Conservation (phyloP, 2,888 invertebrate genomes). For the Diarsia rubi region DNA sequence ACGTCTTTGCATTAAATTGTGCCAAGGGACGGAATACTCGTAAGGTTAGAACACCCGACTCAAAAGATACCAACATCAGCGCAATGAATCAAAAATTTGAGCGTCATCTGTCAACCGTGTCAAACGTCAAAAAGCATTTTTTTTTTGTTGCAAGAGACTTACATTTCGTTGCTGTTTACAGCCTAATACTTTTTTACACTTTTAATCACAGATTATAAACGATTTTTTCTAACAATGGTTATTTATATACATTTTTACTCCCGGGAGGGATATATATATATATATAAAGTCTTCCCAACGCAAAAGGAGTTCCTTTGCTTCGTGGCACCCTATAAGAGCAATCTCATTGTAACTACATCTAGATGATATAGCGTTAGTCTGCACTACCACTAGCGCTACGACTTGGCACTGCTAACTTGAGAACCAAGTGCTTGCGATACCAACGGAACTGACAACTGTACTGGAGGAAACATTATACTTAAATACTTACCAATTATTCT, state of each 20-base stretch:
- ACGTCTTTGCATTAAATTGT: slow-evolving; percentile 78
- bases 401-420: slow-evolving; percentile 78
- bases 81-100: slow-evolving; percentile 60
- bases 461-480: slow-evolving; percentile 15
- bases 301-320: slow-evolving; percentile 66
- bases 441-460: slow-evolving; percentile 25
- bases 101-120: slow-evolving; percentile 59
- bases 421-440: slow-evolving; percentile 63
- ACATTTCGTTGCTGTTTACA: slow-evolving; percentile 86
- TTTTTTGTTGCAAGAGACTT: slow-evolving; percentile 54
- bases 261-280: slow-evolving; percentile 77
- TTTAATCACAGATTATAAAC: slow-evolving; percentile 81
- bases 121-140: slow-evolving; percentile 61
- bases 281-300: slow-evolving; percentile 79
- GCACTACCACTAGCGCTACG: slow-evolving; percentile 61
- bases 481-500: slow-evolving; percentile 47
- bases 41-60: slow-evolving; percentile 67
- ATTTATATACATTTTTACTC: slow-evolving; percentile 84
- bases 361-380: slow-evolving; percentile 65
- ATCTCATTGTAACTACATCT: slow-evolving; percentile 74
- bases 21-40: slow-evolving; percentile 85
- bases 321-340: slow-evolving; percentile 78
- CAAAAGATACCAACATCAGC: slow-evolving; percentile 60
- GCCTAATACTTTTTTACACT: slow-evolving; percentile 81
- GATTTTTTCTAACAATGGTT: slow-evolving; percentile 76